These are phyloP conservation scores for Amphipoea lucens DNA, from an alignment of 2,888 invertebrate species.

Conservation along the genomic window DNA sequence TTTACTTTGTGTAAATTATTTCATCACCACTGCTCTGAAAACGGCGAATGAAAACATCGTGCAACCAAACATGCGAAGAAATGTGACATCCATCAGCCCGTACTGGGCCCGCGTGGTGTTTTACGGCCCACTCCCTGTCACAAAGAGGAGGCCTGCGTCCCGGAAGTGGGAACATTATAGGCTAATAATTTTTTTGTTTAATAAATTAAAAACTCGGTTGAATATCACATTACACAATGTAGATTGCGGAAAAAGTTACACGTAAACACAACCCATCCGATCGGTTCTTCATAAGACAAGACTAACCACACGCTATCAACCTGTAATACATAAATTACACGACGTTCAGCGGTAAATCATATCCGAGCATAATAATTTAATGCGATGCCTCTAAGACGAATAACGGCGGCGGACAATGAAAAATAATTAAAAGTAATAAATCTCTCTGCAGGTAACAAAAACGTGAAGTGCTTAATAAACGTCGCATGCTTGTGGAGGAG, in stretches of 20 bases:
- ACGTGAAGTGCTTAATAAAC: constrained; percentile 89
- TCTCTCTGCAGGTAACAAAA: constrained; percentile 89
- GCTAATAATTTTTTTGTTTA: no score
- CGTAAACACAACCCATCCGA: constrained; percentile 34
- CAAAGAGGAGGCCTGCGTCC: not conserved
- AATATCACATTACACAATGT: not conserved
- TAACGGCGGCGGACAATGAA: constrained; percentile 87
- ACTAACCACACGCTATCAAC: constrained; percentile 53
- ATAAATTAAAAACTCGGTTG: not conserved
- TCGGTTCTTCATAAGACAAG: constrained; percentile 33
- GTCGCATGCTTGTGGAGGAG: constrained; percentile 86
- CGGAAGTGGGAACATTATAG: not conserved
- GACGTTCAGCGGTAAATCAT: constrained; percentile 80
- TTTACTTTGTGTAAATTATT: not conserved
- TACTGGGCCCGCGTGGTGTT: not conserved
- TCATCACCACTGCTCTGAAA: no score
- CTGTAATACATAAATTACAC: constrained; percentile 75
- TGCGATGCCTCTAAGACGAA: constrained; percentile 82
- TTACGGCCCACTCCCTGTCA: not conserved
- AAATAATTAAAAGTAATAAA: constrained; percentile 91
- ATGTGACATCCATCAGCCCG: not conserved
- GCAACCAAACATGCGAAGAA: not conserved
- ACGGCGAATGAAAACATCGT: not conserved
- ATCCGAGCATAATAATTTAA: constrained; percentile 86
- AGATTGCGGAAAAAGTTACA: not conserved